Evolutionary conservation across 2,797 vertebrate species (phyloP).

Genomic region (Hipposideros larvatus): DNA sequence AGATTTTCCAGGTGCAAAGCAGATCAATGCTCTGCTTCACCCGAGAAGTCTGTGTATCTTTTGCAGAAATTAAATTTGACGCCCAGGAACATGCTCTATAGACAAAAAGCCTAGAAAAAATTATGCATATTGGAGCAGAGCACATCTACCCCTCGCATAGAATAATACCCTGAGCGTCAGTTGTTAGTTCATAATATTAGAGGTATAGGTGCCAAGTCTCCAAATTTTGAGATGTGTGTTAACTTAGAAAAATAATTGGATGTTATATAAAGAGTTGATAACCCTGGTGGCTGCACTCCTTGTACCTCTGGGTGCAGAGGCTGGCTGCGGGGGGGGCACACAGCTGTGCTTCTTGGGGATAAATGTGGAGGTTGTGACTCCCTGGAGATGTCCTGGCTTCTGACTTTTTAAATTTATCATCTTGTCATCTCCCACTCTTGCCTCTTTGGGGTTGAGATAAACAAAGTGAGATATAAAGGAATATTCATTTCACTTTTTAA

Average conservation of each 20-base stretch:
- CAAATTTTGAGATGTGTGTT: conserved; percentile 59
- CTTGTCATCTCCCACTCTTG: conserved; percentile 68
- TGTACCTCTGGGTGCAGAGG: neutral
- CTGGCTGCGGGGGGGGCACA: neutral
- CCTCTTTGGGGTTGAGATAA: conserved; percentile 71
- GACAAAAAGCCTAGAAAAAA: conserved; percentile 29
- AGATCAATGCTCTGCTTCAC: neutral
- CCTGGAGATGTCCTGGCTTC: conserved; percentile 29
- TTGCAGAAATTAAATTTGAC: conserved; percentile 56
- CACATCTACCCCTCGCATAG: neutral
- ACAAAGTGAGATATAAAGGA: conserved; percentile 71
- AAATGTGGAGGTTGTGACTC: neutral
- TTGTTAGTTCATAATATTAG: conserved; percentile 38
- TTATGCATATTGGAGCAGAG: neutral
- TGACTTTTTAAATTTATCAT: conserved; percentile 57
- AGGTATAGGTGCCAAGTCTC: neutral
- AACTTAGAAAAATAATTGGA: conserved; percentile 71
- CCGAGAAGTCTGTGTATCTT: conserved; percentile 63
- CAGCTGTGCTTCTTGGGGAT: neutral
- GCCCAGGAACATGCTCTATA: neutral
- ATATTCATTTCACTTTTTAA: conserved; percentile 75
- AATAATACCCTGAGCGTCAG: neutral
- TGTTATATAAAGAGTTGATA: conserved; percentile 73
- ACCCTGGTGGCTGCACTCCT: neutral
- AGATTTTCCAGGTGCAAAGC: neutral